phyloP scores from a whole-genome alignment of 2,113 vertebrate genomes.

The Bubo scandiacus region DNA sequence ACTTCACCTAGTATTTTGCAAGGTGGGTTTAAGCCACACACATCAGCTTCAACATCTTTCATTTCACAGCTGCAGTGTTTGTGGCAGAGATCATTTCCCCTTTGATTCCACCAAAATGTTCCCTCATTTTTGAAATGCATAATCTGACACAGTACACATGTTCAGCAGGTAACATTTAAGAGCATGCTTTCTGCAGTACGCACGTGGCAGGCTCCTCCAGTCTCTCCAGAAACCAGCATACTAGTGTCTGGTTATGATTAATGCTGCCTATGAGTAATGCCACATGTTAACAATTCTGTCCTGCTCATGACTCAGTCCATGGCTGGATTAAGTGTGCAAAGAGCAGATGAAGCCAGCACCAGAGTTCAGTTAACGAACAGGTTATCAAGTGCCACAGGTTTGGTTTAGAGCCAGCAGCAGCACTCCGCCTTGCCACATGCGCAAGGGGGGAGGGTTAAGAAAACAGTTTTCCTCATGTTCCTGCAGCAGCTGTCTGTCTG shows the following conservation, averaged over 20 bases:
- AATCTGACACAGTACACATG: background rate
- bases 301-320: background rate
- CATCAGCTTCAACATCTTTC: background rate
- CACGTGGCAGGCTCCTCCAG: background rate
- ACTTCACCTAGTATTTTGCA: background rate
- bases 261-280: background rate
- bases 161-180: background rate
- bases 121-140: background rate
- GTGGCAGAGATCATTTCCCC: background rate
- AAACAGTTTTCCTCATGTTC: background rate
- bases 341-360: background rate
- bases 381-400: background rate
- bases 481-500: background rate
- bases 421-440: background rate
- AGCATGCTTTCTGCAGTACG: background rate
- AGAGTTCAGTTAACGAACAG: background rate
- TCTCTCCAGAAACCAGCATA: background rate
- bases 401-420: background rate
- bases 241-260: slow-evolving; percentile 11
- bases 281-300: background rate
- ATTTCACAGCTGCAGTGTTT: background rate
- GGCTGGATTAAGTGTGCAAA: background rate
- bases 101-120: background rate
- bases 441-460: background rate
- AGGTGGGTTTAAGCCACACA: background rate